Evolutionary conservation across 2,797 vertebrate genomes (phyloP).

Genomic region (Alfaro cultratus): DNA sequence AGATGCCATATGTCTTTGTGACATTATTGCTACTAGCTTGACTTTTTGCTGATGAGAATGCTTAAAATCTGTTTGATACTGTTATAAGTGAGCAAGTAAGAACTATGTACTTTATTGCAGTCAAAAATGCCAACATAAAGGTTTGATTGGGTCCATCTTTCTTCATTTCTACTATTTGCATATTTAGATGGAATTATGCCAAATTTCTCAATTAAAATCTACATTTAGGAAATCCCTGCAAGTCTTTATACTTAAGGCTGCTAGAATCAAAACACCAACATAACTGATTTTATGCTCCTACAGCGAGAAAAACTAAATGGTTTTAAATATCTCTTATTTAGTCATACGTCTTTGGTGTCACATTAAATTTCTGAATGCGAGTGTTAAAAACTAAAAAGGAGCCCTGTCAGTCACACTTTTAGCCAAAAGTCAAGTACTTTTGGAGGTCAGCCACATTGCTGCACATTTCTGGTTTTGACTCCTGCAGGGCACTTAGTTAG

Average conservation of each 20-base stretch:
- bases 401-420: constrained; percentile 22
- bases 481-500: constrained; percentile 25
- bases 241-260: not conserved
- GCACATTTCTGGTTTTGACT: constrained; percentile 38
- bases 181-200: not conserved
- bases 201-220: not conserved
- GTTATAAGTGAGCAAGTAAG: not conserved
- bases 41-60: not conserved
- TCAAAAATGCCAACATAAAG: not conserved
- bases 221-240: not conserved
- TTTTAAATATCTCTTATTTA: not conserved
- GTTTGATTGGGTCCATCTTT: not conserved
- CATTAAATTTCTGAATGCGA: not conserved
- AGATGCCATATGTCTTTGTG: not conserved
- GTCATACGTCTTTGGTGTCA: constrained; percentile 3
- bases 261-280: not conserved
- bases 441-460: constrained; percentile 60
- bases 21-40: not conserved
- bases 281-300: not conserved
- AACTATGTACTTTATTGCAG: not conserved
- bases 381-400: constrained; percentile 31
- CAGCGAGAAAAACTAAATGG: not conserved
- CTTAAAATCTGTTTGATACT: not conserved
- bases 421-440: constrained; percentile 55
- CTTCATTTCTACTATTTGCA: not conserved